Evolutionary conservation across 64 coral and sea anemone species (phyloP).

Genomic region (Anthopleura sola): DNA sequence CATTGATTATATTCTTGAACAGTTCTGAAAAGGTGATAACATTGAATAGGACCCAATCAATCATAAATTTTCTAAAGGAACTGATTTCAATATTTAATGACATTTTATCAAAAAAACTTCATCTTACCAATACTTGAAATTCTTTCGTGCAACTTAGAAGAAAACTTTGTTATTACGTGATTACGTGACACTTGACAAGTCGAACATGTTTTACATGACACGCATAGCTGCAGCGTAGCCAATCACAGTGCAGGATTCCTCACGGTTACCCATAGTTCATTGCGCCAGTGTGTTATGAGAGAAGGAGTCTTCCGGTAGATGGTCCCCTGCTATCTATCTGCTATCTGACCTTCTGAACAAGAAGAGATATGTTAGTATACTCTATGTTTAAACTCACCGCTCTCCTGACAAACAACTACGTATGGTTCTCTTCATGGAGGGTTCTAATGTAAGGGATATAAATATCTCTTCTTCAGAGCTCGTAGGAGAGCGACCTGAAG

Average conservation of each 20-base stretch:
- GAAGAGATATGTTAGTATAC: not conserved
- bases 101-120: not conserved
- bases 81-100: not conserved
- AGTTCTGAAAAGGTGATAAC: not conserved
- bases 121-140: not conserved
- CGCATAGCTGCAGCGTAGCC: not conserved
- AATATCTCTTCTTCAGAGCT: slow-evolving; percentile 1
- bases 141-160: not conserved
- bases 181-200: not conserved
- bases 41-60: not conserved
- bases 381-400: not conserved
- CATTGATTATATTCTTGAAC: not conserved
- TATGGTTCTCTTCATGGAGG: slow-evolving; percentile 91
- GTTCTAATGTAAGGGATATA: slow-evolving; percentile 48
- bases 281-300: not conserved
- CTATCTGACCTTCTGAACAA: not conserved
- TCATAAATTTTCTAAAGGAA: not conserved
- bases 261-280: slow-evolving; percentile 12
- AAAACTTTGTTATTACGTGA: not conserved
- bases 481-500: not conserved
- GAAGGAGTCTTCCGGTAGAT: slow-evolving; percentile 27
- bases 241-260: slow-evolving; percentile 26
- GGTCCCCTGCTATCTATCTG: not conserved
- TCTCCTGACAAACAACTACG: slow-evolving; percentile 16
- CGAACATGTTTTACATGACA: not conserved